phyloP scores from a whole-genome alignment of 1,140 invertebrate species.

The Cherax destructor region DNA sequence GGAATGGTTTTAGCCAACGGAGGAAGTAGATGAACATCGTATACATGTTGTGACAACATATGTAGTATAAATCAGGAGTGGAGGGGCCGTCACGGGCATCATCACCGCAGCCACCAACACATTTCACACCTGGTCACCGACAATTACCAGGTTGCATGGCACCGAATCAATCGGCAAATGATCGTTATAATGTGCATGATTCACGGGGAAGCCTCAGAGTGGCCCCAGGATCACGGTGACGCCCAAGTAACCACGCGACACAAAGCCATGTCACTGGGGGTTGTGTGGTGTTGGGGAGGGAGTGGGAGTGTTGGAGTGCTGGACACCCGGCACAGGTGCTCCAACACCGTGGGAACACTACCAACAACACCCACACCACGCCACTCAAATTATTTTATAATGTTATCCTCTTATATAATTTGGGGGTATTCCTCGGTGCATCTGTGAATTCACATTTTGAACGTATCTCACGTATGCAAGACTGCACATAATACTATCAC shows the following conservation, averaged over 20 bases:
- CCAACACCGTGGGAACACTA: not conserved
- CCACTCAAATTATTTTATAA: not conserved
- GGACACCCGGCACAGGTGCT: not conserved
- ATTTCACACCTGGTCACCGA: constrained; percentile 25
- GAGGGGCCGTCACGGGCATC: not conserved
- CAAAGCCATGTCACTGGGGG: constrained; percentile 33
- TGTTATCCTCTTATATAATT: not conserved
- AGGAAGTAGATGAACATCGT: too few relatives aligned
- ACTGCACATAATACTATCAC: not conserved
- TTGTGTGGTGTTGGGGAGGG: too few relatives aligned
- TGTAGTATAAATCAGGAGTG: not conserved
- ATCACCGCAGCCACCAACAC: not conserved
- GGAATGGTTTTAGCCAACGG: too few relatives aligned
- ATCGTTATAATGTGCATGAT: constrained; percentile 33
- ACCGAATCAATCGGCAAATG: constrained; percentile 44
- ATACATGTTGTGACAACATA: too few relatives aligned
- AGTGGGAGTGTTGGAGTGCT: too few relatives aligned
- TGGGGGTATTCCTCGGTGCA: not conserved
- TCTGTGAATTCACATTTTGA: not conserved
- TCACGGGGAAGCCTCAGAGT: constrained; percentile 20
- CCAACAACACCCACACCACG: not conserved
- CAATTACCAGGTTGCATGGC: constrained; percentile 19
- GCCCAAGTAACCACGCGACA: constrained; percentile 27
- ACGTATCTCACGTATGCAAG: not conserved
- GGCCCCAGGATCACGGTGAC: constrained; percentile 16